Evolutionary conservation across 35 echinoderm and acorn worm species (phyloP), one percentile per base, ranked within the genome.

Genomic region (Patiria miniata): DNA sequence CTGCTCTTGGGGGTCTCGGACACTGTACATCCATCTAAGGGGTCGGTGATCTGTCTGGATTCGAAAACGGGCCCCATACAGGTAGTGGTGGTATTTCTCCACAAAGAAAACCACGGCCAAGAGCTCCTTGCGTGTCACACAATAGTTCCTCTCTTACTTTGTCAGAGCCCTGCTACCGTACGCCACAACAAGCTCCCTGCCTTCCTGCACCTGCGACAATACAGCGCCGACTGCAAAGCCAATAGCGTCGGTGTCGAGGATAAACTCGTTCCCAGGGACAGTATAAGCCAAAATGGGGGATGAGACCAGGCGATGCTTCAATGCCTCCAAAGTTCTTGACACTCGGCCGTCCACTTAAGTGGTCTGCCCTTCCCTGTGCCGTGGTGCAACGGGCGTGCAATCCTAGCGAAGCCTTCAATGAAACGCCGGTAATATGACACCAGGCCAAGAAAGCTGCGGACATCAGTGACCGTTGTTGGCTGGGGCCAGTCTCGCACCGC

Each of bases 241-340:
- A 52, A 78, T 91, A 17, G 93, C 88, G 51, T 95, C 93, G 19
- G 93, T 91, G 54, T 91, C 93, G 16, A 95, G 61, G 14, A 95
- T 86, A 51, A n/a, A n/a, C n/a, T n/a, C n/a, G n/a, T n/a, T n/a
- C n/a, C n/a, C n/a, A n/a, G n/a, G n/a, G n/a, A n/a, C 36, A 26
- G 88, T 87, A 40, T 83, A 95, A 2, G 83, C 84, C 10, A 95
- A 37, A 4, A 95, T 73, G 4, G 88, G 83, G 0, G 88, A 58
- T 9, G 78, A 77, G 21, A 39, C 77, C 39, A 95, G 16, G 17
- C 22, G 65, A 3, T 47, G 33, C 54, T 91, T 90, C 56, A 90
- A 39, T 77, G 55, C 68, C 37, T 77, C 42, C 36, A 90, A 90
- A 1, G 88, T 23, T 38, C 47, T 40, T 77, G 38, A 42, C 81